Conservation (phyloP, 2,888 invertebrate species). For the Hyposoter didymator region DNA sequence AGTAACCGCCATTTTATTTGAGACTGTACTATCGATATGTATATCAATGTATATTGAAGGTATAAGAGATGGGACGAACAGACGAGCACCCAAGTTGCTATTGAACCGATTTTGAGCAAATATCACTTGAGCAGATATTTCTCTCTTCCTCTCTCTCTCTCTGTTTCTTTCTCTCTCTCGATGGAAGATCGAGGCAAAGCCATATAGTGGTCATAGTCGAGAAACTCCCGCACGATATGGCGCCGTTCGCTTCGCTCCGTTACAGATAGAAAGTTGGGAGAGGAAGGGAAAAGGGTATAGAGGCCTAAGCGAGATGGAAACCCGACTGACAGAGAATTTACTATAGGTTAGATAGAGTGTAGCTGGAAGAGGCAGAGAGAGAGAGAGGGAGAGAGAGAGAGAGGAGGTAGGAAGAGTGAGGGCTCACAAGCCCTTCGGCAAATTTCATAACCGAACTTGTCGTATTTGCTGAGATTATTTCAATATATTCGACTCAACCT, state of each 20-base stretch:
- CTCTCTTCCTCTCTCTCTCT: constrained; percentile 16
- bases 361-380: constrained; percentile 38
- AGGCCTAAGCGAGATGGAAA: constrained; percentile 65
- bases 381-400: constrained; percentile 60
- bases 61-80: constrained; percentile 80
- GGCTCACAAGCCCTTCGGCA: constrained; percentile 84
- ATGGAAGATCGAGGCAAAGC: constrained; percentile 72
- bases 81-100: constrained; percentile 83
- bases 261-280: constrained; percentile 69
- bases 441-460: constrained; percentile 85
- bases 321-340: constrained; percentile 46
- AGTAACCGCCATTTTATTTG: constrained; percentile 4
- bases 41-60: constrained; percentile 72
- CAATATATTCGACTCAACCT: constrained; percentile 84
- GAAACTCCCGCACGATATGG: constrained; percentile 51
- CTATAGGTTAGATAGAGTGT: constrained; percentile 40
- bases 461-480: constrained; percentile 85
- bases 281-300: constrained; percentile 64
- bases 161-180: constrained; percentile 3
- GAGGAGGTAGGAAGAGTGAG: constrained; percentile 72
- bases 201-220: constrained; percentile 51
- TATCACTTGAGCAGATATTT: constrained; percentile 81
- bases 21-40: constrained; percentile 20
- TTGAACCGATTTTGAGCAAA: constrained; percentile 84
- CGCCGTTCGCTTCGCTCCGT: constrained; percentile 46